These are phyloP conservation scores for Drosophila repletoides DNA, from an alignment of 1,140 invertebrate genomes.

Conservation along the genomic window DNA sequence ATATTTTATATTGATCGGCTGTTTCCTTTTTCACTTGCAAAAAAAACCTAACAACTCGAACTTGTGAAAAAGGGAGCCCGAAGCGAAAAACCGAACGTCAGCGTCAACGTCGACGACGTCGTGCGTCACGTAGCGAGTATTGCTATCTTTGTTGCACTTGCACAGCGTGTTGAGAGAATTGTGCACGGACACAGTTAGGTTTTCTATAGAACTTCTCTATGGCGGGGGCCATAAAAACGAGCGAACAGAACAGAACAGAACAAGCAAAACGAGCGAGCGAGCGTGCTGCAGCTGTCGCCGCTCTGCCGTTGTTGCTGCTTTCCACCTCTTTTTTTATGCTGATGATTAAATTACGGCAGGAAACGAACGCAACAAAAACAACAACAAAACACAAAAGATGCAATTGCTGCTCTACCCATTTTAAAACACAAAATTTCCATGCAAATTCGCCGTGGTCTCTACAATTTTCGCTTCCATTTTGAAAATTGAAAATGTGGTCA, in stretches of 20 bases:
- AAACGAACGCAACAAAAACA: slow-evolving; percentile 27
- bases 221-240: slow-evolving; percentile 37
- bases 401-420: slow-evolving; percentile 33
- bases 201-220: slow-evolving; percentile 51
- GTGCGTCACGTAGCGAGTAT: slow-evolving; percentile 35
- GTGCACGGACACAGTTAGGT: slow-evolving; percentile 38
- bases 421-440: slow-evolving; percentile 20
- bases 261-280: slow-evolving; percentile 31
- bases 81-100: slow-evolving; percentile 28
- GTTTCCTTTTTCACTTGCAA: slow-evolving; percentile 34
- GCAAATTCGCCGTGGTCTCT: slow-evolving; percentile 10
- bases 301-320: slow-evolving; percentile 13
- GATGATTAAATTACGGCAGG: slow-evolving; percentile 56
- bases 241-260: too few relatives aligned
- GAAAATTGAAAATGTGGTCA: slow-evolving; percentile 35
- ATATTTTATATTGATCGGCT: slow-evolving; percentile 44
- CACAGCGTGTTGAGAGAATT: slow-evolving; percentile 14
- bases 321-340: slow-evolving; percentile 38
- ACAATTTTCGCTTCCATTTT: slow-evolving; percentile 32
- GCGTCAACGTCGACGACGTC: not conserved
- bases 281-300: slow-evolving; percentile 38
- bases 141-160: slow-evolving; percentile 34
- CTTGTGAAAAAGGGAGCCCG: slow-evolving; percentile 37
- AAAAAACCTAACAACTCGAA: slow-evolving; percentile 17
- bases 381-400: slow-evolving; percentile 15